Conservation (phyloP, 2,888 invertebrate genomes). For the Pardosa pseudoannulata region DNA sequence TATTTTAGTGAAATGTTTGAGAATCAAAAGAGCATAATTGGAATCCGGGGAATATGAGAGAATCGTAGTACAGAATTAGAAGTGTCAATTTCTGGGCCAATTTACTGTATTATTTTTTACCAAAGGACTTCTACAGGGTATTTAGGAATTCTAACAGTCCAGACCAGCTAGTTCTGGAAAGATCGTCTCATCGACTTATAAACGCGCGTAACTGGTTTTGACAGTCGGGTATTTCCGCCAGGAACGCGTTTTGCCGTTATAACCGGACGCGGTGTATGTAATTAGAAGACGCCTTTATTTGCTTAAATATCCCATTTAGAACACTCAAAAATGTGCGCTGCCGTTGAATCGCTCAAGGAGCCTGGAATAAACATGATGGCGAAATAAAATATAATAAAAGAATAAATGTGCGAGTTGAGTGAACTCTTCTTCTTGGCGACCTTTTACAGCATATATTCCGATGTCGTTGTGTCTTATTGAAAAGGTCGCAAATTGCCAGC, state of each 20-base stretch:
- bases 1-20: too few relatives aligned
- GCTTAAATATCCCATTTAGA: constrained; percentile 68
- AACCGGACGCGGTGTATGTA: constrained; percentile 46
- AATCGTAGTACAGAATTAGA: too few relatives aligned
- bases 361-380: not conserved
- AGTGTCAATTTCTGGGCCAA: too few relatives aligned
- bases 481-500: too few relatives aligned
- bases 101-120: too few relatives aligned
- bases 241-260: constrained; percentile 1
- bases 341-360: constrained; percentile 8
- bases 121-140: too few relatives aligned
- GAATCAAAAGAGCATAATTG: too few relatives aligned
- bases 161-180: too few relatives aligned
- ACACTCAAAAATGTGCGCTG: constrained; percentile 33
- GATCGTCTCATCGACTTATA: too few relatives aligned
- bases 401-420: constrained; percentile 5
- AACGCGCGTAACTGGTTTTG: not conserved
- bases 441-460: not conserved
- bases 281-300: constrained; percentile 68
- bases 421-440: not conserved
- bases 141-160: too few relatives aligned
- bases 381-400: not conserved
- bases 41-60: too few relatives aligned
- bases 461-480: too few relatives aligned
- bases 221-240: not conserved